Evolutionary conservation across 2,888 invertebrate species (phyloP), one percentile per base, ranked within the genome.

Genomic region (Priocnemis perturbator): DNA sequence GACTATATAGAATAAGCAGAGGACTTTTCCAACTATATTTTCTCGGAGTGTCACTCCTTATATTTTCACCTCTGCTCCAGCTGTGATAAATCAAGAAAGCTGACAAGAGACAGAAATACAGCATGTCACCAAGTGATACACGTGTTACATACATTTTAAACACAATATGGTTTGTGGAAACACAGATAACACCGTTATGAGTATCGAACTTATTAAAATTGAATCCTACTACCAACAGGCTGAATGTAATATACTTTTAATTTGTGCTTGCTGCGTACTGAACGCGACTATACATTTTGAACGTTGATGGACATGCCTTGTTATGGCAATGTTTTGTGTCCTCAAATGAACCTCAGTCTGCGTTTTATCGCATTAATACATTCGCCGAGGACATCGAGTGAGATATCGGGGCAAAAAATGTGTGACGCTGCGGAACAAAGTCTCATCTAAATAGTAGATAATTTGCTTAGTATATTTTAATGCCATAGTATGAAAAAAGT

Each of bases 1-100:
- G 96, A 96, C 87, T 97, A 96, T 90, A 96, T 95, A 91, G 96
- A 96, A 93, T 95, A 93, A 92, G 64, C 23, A 73, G 70, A 69
- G 50, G 60, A 59, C 50, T 71, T 64, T 64, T 67, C 63, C 67
- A 70, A 68, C 69, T 78, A 77, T 65, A 60, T 76, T 76, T 76
- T 64, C 69, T 69, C 76, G 76, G 78, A 37, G 73, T 78, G 71
- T 71, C 50, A 74, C 75, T 66, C 74, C 76, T 79, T 74, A 67
- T 71, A 73, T 81, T 83, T 81, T 82, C 81, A 81, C 78, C 80
- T 82, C 83, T 83, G 83, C 85, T 87, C 85, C 85, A 87, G 85
- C 88, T 89, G 88, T 88, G 87, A 88, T 88, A 88, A 85, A 83
- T 77, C 83, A 78, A 79, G 81, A 84, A 84, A 83, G 82, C 84